These are phyloP conservation scores for Tribolium castaneum DNA, from an alignment of 1,140 invertebrate species.

Conservation along the genomic window DNA sequence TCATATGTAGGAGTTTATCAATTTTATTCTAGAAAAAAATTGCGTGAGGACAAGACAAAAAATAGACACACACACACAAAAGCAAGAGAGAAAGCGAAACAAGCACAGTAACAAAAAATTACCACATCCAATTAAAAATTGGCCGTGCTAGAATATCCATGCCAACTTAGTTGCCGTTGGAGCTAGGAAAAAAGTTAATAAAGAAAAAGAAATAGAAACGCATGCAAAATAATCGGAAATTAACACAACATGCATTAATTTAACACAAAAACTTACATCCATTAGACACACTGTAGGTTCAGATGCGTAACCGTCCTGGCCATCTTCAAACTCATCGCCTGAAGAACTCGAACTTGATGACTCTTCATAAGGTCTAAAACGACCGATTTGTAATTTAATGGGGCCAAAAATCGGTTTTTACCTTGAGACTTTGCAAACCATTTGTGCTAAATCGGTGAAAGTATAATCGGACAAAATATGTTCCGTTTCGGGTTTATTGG, in stretches of 20 bases:
- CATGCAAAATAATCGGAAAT: neutral
- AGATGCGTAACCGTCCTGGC: conserved; percentile 85
- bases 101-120: conserved; percentile 30
- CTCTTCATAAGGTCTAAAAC: conserved; percentile 60
- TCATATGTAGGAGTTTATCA: conserved; percentile 64
- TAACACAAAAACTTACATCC: conserved; percentile 62
- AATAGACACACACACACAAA: neutral
- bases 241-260: neutral
- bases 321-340: conserved; percentile 73
- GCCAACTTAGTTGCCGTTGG: conserved; percentile 56
- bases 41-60: conserved; percentile 11
- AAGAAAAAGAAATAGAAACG: conserved; percentile 43
- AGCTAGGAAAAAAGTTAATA: neutral
- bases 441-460: conserved; percentile 96
- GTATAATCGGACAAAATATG: conserved; percentile 72
- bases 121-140: conserved; percentile 39
- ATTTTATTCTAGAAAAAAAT: conserved; percentile 52
- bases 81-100: conserved; percentile 7
- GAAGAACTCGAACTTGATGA: conserved; percentile 64
- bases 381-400: neutral
- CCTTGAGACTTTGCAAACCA: conserved; percentile 90
- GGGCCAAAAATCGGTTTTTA: conserved; percentile 57
- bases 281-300: conserved; percentile 77
- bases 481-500: conserved; percentile 50
- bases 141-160: conserved; percentile 56